Evolutionary conservation across 2,888 invertebrate genomes (phyloP).

Genomic region (Acanthococcus lagerstroemiae): DNA sequence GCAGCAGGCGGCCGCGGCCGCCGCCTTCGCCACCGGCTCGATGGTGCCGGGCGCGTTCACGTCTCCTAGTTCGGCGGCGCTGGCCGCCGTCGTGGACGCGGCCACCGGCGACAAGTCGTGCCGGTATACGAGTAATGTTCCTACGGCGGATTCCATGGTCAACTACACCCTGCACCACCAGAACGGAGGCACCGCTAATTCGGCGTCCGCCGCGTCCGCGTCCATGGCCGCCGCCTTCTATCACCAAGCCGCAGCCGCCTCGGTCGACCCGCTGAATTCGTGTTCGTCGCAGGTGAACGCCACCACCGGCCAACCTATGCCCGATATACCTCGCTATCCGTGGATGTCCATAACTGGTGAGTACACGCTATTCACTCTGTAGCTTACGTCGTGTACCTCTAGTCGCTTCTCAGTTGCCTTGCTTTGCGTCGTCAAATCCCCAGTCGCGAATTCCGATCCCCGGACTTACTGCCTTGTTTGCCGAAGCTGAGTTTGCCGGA

Average conservation of each 20-base stretch:
- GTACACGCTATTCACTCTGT: slow-evolving; percentile 36
- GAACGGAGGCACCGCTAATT: slow-evolving; percentile 55
- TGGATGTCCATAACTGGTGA: slow-evolving; percentile 97
- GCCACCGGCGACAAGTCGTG: slow-evolving; percentile 67
- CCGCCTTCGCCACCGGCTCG: slow-evolving; percentile 57
- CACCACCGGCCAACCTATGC: slow-evolving; percentile 71
- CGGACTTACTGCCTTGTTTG: too few relatives aligned
- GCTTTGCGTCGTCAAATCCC: too few relatives aligned
- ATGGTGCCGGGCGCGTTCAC: slow-evolving; percentile 50
- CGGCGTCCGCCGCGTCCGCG: slow-evolving; percentile 58
- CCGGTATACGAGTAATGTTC: slow-evolving; percentile 58
- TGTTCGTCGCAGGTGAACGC: slow-evolving; percentile 61
- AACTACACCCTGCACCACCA: slow-evolving; percentile 64
- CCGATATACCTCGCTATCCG: slow-evolving; percentile 85
- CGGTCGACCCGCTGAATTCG: slow-evolving; percentile 65
- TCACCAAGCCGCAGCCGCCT: slow-evolving; percentile 71
- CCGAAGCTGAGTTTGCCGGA: too few relatives aligned
- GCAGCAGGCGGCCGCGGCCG: slow-evolving; percentile 54
- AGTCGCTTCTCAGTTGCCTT: too few relatives aligned
- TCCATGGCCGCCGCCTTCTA: slow-evolving; percentile 70
- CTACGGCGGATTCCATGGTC: slow-evolving; percentile 65
- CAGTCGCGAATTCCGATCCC: too few relatives aligned
- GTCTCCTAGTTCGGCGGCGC: slow-evolving; percentile 47
- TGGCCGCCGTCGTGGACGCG: slow-evolving; percentile 57
- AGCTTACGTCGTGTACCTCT: too few relatives aligned